Percentiles rank a stretch among this genome's conserved stretches.
Conservation (phyloP, 2,888 invertebrate species). For the Psylliodes chrysocephalus region DNA sequence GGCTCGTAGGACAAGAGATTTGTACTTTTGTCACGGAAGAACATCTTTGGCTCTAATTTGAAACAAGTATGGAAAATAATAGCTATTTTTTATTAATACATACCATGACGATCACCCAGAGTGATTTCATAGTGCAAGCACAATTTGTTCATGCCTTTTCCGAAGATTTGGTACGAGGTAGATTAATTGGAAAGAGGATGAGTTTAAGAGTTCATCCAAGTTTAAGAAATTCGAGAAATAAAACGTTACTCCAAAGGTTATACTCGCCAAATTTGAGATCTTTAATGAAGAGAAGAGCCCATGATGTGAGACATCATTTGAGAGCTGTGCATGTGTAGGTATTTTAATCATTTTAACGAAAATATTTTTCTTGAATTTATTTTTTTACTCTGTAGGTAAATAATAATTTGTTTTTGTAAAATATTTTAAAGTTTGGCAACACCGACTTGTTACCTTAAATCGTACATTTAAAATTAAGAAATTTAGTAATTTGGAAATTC, state of each 20-base stretch:
- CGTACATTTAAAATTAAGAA: too few species aligned
- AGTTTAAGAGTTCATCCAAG: constrained; percentile 55
- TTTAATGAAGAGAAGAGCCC: constrained; percentile 58
- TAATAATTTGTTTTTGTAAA: too few species aligned
- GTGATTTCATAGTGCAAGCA: constrained; percentile 62
- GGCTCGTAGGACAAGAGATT: constrained; percentile 26
- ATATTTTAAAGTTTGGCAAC: too few species aligned
- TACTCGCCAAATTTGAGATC: constrained; percentile 53
- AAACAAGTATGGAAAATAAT: constrained; percentile 23
- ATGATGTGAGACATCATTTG: constrained; percentile 60
- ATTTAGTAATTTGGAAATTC: too few species aligned
- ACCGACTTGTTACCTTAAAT: too few species aligned
- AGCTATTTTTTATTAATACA: constrained; percentile 60
- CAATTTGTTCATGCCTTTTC: constrained; percentile 63
- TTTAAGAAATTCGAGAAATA: constrained; percentile 51
- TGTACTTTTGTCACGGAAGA: constrained; percentile 60
- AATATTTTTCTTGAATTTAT: too few species aligned
- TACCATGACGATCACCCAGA: constrained; percentile 64
- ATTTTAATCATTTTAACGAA: too few species aligned
- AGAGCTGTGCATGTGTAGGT: constrained; percentile 62
- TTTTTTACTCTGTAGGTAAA: too few species aligned
- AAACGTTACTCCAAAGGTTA: constrained; percentile 51
- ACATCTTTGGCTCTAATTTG: constrained; percentile 58
- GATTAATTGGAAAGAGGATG: constrained; percentile 56
- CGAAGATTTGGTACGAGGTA: constrained; percentile 47